A percentile compares a stretch with the other conserved stretches of the same genome.
phyloP scores from a whole-genome alignment of 2,888 invertebrate genomes.

The Balanococcus diminutus region DNA sequence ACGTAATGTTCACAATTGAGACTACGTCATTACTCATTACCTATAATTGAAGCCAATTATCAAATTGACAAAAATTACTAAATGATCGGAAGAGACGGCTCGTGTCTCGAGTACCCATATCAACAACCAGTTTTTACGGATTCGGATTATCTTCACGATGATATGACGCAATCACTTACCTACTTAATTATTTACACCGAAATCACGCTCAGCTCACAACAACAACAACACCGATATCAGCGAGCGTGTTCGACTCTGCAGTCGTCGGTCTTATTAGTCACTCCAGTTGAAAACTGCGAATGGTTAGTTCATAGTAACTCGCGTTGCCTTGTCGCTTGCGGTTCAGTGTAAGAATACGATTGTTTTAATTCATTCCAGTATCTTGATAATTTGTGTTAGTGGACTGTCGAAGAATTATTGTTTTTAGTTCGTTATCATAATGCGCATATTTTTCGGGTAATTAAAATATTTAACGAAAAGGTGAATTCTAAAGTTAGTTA shows the following conservation, averaged over 20 bases:
- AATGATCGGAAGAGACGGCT: background rate
- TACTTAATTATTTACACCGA: constrained; percentile 17
- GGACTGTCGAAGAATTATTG: background rate
- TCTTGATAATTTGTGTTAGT: background rate
- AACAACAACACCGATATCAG: background rate
- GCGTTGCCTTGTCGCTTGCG: background rate
- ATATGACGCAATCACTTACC: background rate
- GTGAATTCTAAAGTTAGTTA: background rate
- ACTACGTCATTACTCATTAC: background rate
- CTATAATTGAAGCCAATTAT: background rate
- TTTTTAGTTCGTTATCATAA: background rate
- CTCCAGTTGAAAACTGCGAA: constrained; percentile 4
- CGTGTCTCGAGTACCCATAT: background rate
- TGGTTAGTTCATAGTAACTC: background rate
- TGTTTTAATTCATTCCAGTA: background rate
- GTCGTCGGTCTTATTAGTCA: background rate
- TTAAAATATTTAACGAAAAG: background rate
- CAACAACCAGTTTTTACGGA: background rate
- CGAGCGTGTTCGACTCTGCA: background rate
- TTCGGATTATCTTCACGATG: background rate
- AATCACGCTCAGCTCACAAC: background rate
- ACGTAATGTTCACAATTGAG: background rate
- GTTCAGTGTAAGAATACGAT: background rate
- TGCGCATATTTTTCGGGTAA: background rate
- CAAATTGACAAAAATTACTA: background rate